phyloP scores from a whole-genome alignment of 1,140 invertebrate genomes.

The Aradophagus sp. region DNA sequence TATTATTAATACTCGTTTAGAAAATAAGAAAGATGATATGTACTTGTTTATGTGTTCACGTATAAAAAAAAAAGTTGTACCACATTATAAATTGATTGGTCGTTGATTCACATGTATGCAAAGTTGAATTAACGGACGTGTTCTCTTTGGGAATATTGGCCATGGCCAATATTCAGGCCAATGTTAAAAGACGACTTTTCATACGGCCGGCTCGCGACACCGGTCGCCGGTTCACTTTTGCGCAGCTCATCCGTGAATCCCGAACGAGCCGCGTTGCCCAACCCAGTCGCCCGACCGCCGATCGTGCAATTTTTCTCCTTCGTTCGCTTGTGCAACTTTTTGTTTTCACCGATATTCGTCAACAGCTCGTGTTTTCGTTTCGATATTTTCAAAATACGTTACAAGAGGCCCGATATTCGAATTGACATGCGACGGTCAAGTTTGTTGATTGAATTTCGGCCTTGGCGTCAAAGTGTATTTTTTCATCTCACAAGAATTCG shows the following conservation, averaged over 20 bases:
- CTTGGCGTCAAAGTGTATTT: conserved; percentile 1
- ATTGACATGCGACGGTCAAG: too few species aligned
- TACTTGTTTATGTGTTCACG: too few species aligned
- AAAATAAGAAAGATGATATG: too few species aligned
- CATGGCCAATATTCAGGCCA: conserved; percentile 70
- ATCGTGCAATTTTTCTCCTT: conserved; percentile 28
- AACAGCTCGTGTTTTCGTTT: conserved; percentile 9
- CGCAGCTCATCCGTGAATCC: conserved; percentile 29
- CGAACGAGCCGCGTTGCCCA: conserved; percentile 24
- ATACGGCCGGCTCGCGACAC: conserved; percentile 63
- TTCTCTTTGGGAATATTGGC: too few species aligned
- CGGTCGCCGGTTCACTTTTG: too few species aligned
- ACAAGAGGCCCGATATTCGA: too few species aligned
- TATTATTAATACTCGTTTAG: too few species aligned
- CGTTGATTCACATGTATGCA: too few species aligned
- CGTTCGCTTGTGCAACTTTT: conserved; percentile 5
- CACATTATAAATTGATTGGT: too few species aligned
- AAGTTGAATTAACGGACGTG: too few species aligned
- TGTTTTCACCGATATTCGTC: conserved; percentile 24
- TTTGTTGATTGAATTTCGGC: conserved; percentile 3
- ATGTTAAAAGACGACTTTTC: conserved; percentile 63
- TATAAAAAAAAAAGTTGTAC: too few species aligned
- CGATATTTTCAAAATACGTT: too few species aligned
- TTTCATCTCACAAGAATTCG: conserved; percentile 5
- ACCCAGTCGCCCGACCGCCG: conserved; percentile 19